Percentiles rank a stretch among this genome's conserved stretches.
phyloP scores from a whole-genome alignment of 1,140 invertebrate genomes.

The Megalonaias nervosa region DNA sequence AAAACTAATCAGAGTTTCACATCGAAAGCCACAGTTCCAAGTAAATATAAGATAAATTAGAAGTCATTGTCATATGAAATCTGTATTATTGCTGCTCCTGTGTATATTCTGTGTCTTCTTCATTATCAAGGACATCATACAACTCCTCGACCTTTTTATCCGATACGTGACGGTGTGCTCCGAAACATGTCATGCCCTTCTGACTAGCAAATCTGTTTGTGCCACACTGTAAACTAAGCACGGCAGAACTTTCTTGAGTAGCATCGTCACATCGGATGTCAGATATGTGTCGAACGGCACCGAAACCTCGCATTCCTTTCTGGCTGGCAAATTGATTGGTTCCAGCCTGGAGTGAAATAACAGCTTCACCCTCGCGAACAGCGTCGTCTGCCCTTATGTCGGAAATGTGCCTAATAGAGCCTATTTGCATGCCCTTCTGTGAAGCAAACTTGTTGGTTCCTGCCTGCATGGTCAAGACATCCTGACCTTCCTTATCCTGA shows the following conservation, averaged over 20 bases:
- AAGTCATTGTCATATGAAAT: too few relatives aligned
- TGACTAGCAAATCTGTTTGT: conserved; percentile 91
- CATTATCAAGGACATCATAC: conserved; percentile 75
- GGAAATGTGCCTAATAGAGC: conserved; percentile 91
- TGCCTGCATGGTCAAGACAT: conserved; percentile 92
- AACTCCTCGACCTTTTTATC: conserved; percentile 38
- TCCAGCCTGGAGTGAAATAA: conserved; percentile 93
- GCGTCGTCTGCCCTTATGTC: conserved; percentile 62
- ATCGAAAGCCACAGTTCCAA: too few relatives aligned
- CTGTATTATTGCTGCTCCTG: too few relatives aligned
- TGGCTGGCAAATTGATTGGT: conserved; percentile 83
- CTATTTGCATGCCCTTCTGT: conserved; percentile 95
- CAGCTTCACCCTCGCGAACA: conserved; percentile 77
- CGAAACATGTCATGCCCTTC: conserved; percentile 80
- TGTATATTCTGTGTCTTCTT: conserved; percentile 9
- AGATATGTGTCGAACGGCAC: conserved; percentile 87
- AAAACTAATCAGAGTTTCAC: too few relatives aligned
- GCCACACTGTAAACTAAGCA: conserved; percentile 93
- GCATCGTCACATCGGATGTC: conserved; percentile 58
- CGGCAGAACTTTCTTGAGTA: conserved; percentile 77
- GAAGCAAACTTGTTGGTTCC: conserved; percentile 93
- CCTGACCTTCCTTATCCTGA: conserved; percentile 77
- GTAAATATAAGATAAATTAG: too few relatives aligned
- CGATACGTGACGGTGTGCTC: conserved; percentile 64
- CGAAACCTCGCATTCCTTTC: conserved; percentile 77